Percentiles rank a stretch among this genome's conserved stretches.
These are phyloP conservation scores for Drosophila crucigera DNA, from an alignment of 2,888 invertebrate species.

Conservation along the genomic window DNA sequence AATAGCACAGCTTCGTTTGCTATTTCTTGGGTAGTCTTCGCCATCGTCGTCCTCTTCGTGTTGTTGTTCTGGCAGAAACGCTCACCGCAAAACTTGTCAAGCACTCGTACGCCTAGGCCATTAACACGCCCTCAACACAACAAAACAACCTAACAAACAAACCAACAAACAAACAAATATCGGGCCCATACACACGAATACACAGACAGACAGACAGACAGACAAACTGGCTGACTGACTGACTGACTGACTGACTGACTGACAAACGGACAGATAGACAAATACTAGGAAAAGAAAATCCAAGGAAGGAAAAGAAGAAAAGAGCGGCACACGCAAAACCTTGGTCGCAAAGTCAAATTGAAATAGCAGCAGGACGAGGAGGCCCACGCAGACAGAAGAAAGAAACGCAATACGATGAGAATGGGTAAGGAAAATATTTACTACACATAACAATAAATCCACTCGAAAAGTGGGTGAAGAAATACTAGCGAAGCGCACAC, in stretches of 20 bases:
- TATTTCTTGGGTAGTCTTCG: slow-evolving; percentile 4
- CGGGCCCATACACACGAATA: slow-evolving; percentile 33
- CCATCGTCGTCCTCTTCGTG: not conserved
- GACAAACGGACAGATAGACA: slow-evolving; percentile 34
- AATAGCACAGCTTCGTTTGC: slow-evolving; percentile 50
- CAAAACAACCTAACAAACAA: slow-evolving; percentile 41
- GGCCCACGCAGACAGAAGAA: slow-evolving; percentile 3
- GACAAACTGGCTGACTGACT: not conserved
- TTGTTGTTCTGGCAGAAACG: slow-evolving; percentile 36
- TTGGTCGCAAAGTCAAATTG: slow-evolving; percentile 70
- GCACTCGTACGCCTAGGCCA: slow-evolving; percentile 75
- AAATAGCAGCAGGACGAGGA: slow-evolving; percentile 26
- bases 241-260: slow-evolving; percentile 4
- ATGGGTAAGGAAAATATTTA: slow-evolving; percentile 76
- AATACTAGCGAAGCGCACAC: slow-evolving; percentile 53
- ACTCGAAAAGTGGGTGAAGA: slow-evolving; percentile 59
- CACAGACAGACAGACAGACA: slow-evolving; percentile 6
- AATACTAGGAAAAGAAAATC: slow-evolving; percentile 29
- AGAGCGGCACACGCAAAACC: slow-evolving; percentile 61
- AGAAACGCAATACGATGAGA: slow-evolving; percentile 38
- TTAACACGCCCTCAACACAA: slow-evolving; percentile 72
- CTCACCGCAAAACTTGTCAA: slow-evolving; percentile 77
- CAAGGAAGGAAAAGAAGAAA: not conserved
- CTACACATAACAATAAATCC: slow-evolving; percentile 82
- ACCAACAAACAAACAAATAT: slow-evolving; percentile 58